Conservation (phyloP, 2,797 vertebrate genomes). For the Enteromius afrohamiltoni region DNA sequence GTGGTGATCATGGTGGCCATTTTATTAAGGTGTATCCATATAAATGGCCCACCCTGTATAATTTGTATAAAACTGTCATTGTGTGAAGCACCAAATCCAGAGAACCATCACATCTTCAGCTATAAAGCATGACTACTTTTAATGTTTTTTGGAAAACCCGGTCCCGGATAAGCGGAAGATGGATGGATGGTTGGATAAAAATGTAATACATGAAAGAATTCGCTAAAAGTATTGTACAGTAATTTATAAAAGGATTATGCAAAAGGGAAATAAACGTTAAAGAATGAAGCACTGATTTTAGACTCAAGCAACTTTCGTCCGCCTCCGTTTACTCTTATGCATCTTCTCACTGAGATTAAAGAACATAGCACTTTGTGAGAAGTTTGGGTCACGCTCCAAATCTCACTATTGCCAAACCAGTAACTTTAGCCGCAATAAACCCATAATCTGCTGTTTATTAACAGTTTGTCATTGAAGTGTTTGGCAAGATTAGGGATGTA, state of each 20-base stretch:
- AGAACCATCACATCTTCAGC: not conserved
- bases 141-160: too few species aligned
- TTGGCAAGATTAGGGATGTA: not conserved
- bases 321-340: not conserved
- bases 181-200: too few species aligned
- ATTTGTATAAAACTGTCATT: not conserved
- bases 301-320: not conserved
- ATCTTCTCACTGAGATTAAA: not conserved
- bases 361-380: not conserved
- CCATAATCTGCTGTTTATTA: too few species aligned
- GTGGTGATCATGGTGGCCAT: too few species aligned
- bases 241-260: not conserved
- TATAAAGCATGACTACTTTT: not conserved
- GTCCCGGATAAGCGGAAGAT: too few species aligned
- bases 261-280: not conserved
- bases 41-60: too few species aligned
- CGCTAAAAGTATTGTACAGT: not conserved
- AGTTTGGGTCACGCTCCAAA: too few species aligned
- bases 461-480: not conserved
- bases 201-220: not conserved
- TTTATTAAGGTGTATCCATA: too few species aligned
- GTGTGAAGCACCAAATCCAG: not conserved
- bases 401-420: not conserved
- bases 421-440: not conserved
- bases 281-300: not conserved